Evolutionary conservation across 2,888 invertebrate genomes (phyloP), one percentile per base, ranked within the genome.

Genomic region (Cerastis rubricosa): DNA sequence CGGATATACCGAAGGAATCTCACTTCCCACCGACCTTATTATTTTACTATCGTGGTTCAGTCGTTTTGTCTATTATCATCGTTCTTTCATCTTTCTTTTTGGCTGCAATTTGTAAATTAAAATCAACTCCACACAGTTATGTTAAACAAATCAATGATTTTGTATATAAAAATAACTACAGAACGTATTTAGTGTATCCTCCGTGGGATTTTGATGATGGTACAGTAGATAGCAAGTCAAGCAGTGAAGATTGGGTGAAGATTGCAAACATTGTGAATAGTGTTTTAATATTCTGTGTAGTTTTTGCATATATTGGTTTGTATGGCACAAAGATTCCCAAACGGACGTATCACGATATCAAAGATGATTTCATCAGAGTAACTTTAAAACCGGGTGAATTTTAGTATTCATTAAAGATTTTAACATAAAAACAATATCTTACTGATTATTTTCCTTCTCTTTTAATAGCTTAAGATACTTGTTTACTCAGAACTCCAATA

Each of bases 261-360:
- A 91, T 93, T 57, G 87, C 88, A 0, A 90, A 88, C 80, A 80
- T 91, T 45, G 47, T 90, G 0, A 93, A 93, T 74, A 88, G 85
- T 81, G 61, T 89, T 12, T 88, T 84, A 69, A 72, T 84, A 14
- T 61, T 84, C 25, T 45, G 88, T n/a, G 70, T 86, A 35, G 22
- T 86, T 49, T 68, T 87, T 67, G 80, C 81, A 35, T 92, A 92
- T 80, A 47, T 91, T 25, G 75, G 76, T 74, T 71, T 92, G 71
- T 93, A 89, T 78, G 57, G 64, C 35, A n/a, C 80, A 22, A 87
- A 85, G 29, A 85, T 93, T 65, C 92, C 93, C 14, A 81, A 86
- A 51, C 85, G 83, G n/a, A n/a, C 47, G n/a, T 29, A 61, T n/a
- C 6, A 45, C 25, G 9, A 25, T 35, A n/a, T 12, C 35, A 25